Evolutionary conservation across 2,797 vertebrate genomes (phyloP), one percentile per base, ranked within the genome.

Genomic region (Rhynchonycteris naso): DNA sequence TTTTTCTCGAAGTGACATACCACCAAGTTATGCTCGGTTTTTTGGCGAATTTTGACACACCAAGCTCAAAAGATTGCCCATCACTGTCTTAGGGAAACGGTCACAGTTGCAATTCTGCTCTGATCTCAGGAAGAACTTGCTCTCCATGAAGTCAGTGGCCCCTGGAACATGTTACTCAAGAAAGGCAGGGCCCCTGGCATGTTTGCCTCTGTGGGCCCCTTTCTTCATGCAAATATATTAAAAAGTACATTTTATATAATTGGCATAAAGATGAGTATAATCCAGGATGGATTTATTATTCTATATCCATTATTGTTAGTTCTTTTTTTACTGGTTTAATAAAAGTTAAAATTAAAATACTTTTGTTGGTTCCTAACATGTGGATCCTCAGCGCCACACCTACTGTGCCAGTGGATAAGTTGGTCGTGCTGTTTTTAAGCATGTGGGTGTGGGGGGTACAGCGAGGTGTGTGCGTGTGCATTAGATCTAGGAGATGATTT

Each of bases 311-410:
- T 90, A 84, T 35, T 75, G 26, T 19, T 47, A 15, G 50, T 79
- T 59, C 58, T 15, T 19, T 89, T 74, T 82, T 59, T 80, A 43
- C 35, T 72, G 10, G 6, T 74, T 90, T 96, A 66, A 82, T 74
- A 76, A 24, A 89, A 88, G 18, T 68, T 86, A 91, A 68, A 93
- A 95, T 72, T 47, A 38, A 56, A 30, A 68, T 35, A 35, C 59
- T 82, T 87, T 59, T 63, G 1, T 79, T 68, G 30, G 66, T 13
- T 15, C 56, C 59, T 47, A 65, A 81, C 54, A 82, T 76, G 38
- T 18, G 30, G 59, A 2, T 19, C 50, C 14, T 82, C 22, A 16
- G 71, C n/a, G 28, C 50, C 54, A 12, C 18, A 14, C 22, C 58
- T 18, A 38, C 7, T 26, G 4, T 71, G 35, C 33, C n/a, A 65